phyloP scores from a whole-genome alignment of 1,140 invertebrate genomes.

The Sitodiplosis mosellana region DNA sequence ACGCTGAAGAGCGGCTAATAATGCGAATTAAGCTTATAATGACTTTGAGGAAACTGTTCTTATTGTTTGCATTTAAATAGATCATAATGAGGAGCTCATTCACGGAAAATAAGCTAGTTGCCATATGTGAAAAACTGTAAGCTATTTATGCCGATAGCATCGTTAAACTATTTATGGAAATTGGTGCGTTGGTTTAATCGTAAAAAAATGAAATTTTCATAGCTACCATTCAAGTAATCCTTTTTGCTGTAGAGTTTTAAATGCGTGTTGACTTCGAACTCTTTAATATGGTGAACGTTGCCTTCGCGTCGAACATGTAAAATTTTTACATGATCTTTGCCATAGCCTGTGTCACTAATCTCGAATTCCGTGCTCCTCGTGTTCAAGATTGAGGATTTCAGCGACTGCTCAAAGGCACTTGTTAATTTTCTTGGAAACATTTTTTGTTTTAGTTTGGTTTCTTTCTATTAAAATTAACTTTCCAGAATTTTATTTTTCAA shows the following conservation, averaged over 20 bases:
- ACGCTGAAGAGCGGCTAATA: too few species aligned
- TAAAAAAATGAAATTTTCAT: neutral
- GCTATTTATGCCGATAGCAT: too few species aligned
- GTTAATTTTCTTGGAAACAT: slow-evolving; percentile 1
- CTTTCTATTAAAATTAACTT: too few species aligned
- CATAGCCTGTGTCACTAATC: slow-evolving; percentile 47
- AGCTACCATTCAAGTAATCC: slow-evolving; percentile 31
- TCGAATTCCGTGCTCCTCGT: slow-evolving; percentile 26
- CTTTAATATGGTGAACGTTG: slow-evolving; percentile 42
- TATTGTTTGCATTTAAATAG: too few species aligned
- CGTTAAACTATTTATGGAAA: neutral
- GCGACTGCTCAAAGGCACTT: neutral
- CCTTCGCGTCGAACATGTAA: slow-evolving; percentile 45
- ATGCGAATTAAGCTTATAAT: too few species aligned
- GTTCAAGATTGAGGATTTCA: neutral
- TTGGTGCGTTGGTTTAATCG: neutral
- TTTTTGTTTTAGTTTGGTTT: neutral
- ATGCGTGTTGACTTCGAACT: slow-evolving; percentile 52
- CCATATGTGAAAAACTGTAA: too few species aligned
- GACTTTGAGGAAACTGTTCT: too few species aligned
- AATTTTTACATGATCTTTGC: slow-evolving; percentile 53
- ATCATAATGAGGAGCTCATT: too few species aligned
- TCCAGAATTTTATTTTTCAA: too few species aligned
- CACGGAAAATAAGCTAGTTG: too few species aligned
- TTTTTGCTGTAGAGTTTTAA: slow-evolving; percentile 45